phyloP scores from a whole-genome alignment of 2,888 invertebrate genomes.

The Trachelus stipa region DNA sequence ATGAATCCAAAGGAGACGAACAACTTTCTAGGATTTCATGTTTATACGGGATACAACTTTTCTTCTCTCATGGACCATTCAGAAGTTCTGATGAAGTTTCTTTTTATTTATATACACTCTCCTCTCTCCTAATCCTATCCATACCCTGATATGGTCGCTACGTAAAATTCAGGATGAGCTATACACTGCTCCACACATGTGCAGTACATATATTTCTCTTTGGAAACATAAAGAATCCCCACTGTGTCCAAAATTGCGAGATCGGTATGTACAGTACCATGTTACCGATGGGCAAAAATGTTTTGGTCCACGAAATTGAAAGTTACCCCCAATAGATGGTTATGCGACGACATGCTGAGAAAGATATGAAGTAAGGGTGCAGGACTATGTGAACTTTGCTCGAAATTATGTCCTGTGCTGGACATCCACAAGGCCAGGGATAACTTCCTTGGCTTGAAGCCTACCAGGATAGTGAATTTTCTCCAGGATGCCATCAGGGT shows the following conservation, averaged over 20 bases:
- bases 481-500: background rate
- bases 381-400: conserved; percentile 27
- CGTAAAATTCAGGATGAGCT: background rate
- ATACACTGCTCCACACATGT: background rate
- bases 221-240: background rate
- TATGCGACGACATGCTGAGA: conserved; percentile 32
- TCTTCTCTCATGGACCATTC: background rate
- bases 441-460: background rate
- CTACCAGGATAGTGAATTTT: background rate
- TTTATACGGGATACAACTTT: background rate
- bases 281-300: background rate
- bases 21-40: background rate
- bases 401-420: conserved; percentile 32
- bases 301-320: background rate
- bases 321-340: background rate
- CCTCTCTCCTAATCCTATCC: background rate
- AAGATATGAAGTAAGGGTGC: conserved; percentile 29
- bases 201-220: background rate
- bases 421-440: conserved; percentile 15
- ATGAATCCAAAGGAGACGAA: background rate
- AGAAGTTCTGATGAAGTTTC: background rate
- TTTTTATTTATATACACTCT: background rate
- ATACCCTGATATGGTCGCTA: too few relatives aligned
- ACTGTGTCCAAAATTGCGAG: background rate
- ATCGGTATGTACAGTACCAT: background rate